Evolutionary conservation across 2,888 invertebrate genomes (phyloP).

Genomic region (Aphodius sticticus): DNA sequence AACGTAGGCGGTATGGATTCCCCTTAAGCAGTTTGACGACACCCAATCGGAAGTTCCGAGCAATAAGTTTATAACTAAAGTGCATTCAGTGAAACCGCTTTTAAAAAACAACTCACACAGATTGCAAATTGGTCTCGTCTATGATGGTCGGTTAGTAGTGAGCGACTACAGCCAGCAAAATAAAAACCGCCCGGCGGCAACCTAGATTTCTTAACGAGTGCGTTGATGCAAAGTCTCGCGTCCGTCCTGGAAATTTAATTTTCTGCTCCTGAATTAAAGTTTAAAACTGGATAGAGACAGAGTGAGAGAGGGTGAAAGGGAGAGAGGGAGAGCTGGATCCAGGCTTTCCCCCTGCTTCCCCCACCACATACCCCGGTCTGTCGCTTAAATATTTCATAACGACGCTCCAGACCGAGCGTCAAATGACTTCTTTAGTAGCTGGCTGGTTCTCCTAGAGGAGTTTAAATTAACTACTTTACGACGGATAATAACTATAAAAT

Average conservation of each 20-base stretch:
- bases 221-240: background rate
- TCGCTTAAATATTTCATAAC: constrained; percentile 4
- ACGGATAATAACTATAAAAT: background rate
- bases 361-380: background rate
- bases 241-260: background rate
- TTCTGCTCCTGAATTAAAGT: background rate
- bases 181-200: background rate
- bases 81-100: too few species aligned
- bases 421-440: background rate
- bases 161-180: background rate
- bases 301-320: background rate
- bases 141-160: too few species aligned
- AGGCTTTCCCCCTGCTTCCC: background rate
- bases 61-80: too few species aligned
- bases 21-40: too few species aligned
- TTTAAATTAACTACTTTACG: constrained; percentile 9
- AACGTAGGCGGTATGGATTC: too few species aligned
- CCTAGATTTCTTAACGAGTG: background rate
- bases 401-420: background rate
- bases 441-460: background rate
- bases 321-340: background rate
- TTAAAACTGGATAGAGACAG: background rate
- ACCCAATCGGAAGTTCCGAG: too few species aligned
- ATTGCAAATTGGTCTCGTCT: too few species aligned
- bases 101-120: too few species aligned